A percentile compares a stretch with the other conserved stretches of the same genome.
These are phyloP conservation scores for Liposcelis brunnea DNA, from an alignment of 2,888 invertebrate species.

Conservation along the genomic window DNA sequence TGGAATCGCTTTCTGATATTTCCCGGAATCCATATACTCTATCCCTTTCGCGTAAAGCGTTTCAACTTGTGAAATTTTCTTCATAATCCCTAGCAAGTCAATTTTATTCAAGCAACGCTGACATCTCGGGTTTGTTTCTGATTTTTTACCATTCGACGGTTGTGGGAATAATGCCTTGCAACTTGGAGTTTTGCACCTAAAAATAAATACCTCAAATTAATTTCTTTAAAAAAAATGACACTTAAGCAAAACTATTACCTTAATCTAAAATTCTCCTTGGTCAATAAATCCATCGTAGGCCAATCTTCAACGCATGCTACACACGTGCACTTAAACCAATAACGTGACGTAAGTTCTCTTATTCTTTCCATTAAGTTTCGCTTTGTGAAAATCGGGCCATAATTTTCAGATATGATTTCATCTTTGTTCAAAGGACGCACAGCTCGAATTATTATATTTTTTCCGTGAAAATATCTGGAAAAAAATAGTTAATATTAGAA, in stretches of 20 bases:
- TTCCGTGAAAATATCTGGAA: conserved; percentile 54
- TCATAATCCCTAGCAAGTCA: conserved; percentile 28
- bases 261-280: conserved; percentile 26
- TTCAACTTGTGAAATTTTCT: conserved; percentile 30
- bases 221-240: background rate
- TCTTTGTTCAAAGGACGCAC: conserved; percentile 44
- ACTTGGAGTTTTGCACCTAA: conserved; percentile 33
- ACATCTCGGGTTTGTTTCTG: conserved; percentile 26
- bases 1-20: background rate
- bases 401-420: conserved; percentile 62
- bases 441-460: conserved; percentile 49
- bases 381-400: conserved; percentile 59
- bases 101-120: conserved; percentile 32
- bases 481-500: background rate
- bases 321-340: conserved; percentile 65
- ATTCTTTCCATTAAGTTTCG: conserved; percentile 38
- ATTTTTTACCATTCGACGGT: conserved; percentile 25
- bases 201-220: conserved; percentile 12
- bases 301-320: conserved; percentile 55
- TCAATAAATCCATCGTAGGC: conserved; percentile 46
- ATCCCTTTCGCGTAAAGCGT: conserved; percentile 30
- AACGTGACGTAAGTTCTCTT: conserved; percentile 45
- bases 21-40: conserved; percentile 20
- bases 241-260: conserved; percentile 26
- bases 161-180: conserved; percentile 32